Evolutionary conservation across 2,888 invertebrate species (phyloP).

Genomic region (Eudasyphora cyanicolor): DNA sequence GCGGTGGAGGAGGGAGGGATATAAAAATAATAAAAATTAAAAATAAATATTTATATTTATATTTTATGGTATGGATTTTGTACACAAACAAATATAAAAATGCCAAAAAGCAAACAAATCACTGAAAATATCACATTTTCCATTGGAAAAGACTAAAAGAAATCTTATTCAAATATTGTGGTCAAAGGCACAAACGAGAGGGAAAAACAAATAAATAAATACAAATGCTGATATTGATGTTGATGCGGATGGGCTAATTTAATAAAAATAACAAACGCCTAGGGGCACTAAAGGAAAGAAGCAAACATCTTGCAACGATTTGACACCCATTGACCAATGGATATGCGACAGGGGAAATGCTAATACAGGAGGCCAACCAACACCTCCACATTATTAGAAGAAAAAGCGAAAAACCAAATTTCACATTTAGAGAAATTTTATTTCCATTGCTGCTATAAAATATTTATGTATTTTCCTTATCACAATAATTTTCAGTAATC

Average conservation of each 20-base stretch:
- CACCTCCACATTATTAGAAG: too few species aligned
- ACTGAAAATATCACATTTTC: background rate
- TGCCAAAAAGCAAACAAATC: constrained; percentile 21
- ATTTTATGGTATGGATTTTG: constrained; percentile 7
- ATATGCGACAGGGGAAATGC: background rate
- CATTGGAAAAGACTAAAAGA: background rate
- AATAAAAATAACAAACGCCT: constrained; percentile 6
- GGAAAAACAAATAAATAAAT: background rate
- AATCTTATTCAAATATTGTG: background rate
- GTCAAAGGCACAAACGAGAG: background rate
- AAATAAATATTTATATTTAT: constrained; percentile 39
- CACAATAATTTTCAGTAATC: too few species aligned
- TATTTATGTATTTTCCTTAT: background rate
- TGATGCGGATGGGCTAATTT: constrained; percentile 34
- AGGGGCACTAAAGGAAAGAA: background rate
- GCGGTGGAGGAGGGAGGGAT: background rate
- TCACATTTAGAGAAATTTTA: too few species aligned
- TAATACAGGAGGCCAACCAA: background rate
- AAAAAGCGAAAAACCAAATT: too few species aligned
- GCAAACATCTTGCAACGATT: background rate
- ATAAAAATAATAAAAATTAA: constrained; percentile 28
- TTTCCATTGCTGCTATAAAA: background rate
- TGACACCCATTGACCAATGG: constrained; percentile 11
- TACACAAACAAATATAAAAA: constrained; percentile 34
- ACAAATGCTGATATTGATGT: background rate